Conservation (phyloP, 2,888 invertebrate genomes). For the Lepidocyrtoides sp. region DNA sequence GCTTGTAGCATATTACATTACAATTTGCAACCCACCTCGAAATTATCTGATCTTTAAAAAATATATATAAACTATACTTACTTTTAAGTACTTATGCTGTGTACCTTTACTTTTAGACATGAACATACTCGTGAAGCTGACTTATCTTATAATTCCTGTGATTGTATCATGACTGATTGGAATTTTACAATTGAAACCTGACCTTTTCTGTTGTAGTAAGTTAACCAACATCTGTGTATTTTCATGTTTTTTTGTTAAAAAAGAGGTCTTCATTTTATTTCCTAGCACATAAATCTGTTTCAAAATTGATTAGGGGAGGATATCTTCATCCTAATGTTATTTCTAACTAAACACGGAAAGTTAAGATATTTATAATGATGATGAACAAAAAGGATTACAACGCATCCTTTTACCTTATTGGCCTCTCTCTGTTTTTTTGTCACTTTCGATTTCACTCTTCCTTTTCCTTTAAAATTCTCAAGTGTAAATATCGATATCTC, state of each 20-base stretch:
- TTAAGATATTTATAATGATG: neutral
- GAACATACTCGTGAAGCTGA: neutral
- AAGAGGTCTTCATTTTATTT: neutral
- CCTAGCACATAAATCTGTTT: neutral
- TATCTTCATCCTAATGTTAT: no score
- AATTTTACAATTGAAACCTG: neutral
- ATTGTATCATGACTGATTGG: neutral
- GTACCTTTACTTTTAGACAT: no score
- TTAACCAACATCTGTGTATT: neutral
- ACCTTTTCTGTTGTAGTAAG: neutral
- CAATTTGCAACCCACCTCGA: neutral
- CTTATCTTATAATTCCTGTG: neutral
- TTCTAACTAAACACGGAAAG: no score
- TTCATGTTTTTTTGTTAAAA: neutral
- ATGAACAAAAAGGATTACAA: neutral
- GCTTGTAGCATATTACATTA: neutral
- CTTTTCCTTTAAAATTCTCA: neutral
- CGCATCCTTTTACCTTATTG: neutral
- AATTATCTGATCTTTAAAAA: neutral
- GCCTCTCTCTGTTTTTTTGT: conserved; percentile 1
- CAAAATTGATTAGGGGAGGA: neutral
- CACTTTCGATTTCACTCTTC: conserved; percentile 41
- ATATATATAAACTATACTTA: no score
- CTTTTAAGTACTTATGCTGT: no score
- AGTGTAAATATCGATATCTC: conserved; percentile 4